These are phyloP conservation scores for Aquatica leii DNA, from an alignment of 2,888 invertebrate genomes.

Conservation along the genomic window DNA sequence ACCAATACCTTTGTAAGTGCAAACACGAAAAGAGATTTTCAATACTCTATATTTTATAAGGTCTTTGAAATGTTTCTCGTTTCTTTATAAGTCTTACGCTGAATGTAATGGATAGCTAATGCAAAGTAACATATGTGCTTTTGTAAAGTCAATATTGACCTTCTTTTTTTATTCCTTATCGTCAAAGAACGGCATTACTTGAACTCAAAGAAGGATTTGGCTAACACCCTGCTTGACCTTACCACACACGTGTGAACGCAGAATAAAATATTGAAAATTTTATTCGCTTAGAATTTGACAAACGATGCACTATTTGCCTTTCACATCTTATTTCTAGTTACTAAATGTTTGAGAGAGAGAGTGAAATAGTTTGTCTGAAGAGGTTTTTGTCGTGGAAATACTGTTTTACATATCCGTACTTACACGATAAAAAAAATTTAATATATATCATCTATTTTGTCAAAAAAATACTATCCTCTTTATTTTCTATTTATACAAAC, in stretches of 20 bases:
- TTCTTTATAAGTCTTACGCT: constrained; percentile 3
- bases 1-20: constrained; percentile 7
- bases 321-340: constrained; percentile 22
- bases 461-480: constrained; percentile 8
- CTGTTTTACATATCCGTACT: constrained; percentile 32
- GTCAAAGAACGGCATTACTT: not conserved
- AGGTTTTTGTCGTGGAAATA: constrained; percentile 34
- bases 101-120: constrained; percentile 20
- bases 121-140: constrained; percentile 20
- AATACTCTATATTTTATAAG: constrained; percentile 1
- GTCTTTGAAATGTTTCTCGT: not conserved
- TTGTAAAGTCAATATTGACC: constrained; percentile 22
- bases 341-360: constrained; percentile 15
- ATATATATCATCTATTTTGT: constrained; percentile 29
- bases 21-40: not conserved
- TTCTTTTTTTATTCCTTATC: constrained; percentile 16
- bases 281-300: constrained; percentile 23
- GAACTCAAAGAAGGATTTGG: constrained; percentile 8
- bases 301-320: constrained; percentile 35
- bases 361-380: constrained; percentile 30
- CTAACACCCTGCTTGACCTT: not conserved
- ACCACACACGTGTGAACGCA: constrained; percentile 5
- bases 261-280: constrained; percentile 4
- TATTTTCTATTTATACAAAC: constrained; percentile 20
- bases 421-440: constrained; percentile 27